Conservation (phyloP, 2,888 invertebrate genomes). For the Ichneumon xanthorius region DNA sequence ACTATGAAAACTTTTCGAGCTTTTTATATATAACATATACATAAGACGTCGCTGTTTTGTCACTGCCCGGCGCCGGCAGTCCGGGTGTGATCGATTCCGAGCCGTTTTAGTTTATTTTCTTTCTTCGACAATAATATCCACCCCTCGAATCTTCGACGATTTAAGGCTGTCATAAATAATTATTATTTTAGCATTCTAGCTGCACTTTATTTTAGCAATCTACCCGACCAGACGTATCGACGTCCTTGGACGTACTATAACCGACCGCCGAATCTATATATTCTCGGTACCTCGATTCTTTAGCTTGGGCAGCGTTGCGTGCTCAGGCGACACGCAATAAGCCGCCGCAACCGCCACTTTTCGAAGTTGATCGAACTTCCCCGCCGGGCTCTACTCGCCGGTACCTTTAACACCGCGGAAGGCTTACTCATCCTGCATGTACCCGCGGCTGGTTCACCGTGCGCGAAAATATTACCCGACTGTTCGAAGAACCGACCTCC, state of each 20-base stretch:
- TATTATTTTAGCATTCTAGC: neutral
- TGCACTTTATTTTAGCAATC: neutral
- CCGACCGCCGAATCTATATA: neutral
- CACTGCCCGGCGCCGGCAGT: neutral
- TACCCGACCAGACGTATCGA: neutral
- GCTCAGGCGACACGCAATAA: conserved; percentile 47
- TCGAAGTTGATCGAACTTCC: conserved; percentile 61
- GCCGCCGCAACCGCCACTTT: conserved; percentile 53
- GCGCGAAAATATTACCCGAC: conserved; percentile 3
- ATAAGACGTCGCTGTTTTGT: neutral
- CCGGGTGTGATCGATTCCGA: neutral
- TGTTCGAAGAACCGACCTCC: neutral
- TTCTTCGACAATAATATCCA: neutral
- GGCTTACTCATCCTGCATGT: neutral
- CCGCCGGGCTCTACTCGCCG: neutral
- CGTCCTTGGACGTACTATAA: neutral
- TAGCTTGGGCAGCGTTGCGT: conserved; percentile 34
- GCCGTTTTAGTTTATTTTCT: neutral
- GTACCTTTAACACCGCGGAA: neutral
- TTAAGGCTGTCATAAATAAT: neutral
- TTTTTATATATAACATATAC: neutral
- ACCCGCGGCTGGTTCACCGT: neutral
- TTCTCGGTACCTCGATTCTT: neutral
- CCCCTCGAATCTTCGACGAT: neutral
- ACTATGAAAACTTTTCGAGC: conserved; percentile 13